Evolutionary conservation across 1,140 invertebrate genomes (phyloP), one percentile per base, ranked within the genome.

Genomic region (Dolichoris vasculosae): DNA sequence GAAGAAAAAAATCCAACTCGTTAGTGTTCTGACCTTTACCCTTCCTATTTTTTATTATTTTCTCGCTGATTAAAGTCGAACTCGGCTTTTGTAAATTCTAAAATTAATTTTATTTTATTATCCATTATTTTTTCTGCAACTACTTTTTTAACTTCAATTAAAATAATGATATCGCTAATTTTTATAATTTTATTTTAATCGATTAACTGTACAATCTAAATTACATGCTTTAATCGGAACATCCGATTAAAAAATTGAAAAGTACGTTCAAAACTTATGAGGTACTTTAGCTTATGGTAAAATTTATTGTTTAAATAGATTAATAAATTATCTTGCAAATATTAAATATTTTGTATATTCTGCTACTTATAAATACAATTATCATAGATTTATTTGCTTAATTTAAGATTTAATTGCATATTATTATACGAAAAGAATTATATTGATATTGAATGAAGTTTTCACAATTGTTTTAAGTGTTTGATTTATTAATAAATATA

Each of bases 11-110:
- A 75, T 38, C 63, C 23, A 4, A 40, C 17, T 20, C 11, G 26
- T 43, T 23, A 26, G 83, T 85, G n/a, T 67, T 55, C 77, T 81
- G 77, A 81, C 83, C 77, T 69, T 78, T 80, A 85, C 80, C 83
- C 83, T 85, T 85, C 38, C 26, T 30, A 79, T 51, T 77, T 76
- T 83, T 83, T 75, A 51, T 15, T n/a, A 51, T 38, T 40, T 46
- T 30, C 55, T 40, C 15, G 46, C n/a, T 64, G 15, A 63, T 78
- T 78, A 51, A 78, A 69, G 75, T 78, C 63, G 67, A 84, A 69
- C 76, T 84, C 26, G 46, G 43, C 63, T 78, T 55, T 71, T 78
- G 43, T 79, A 43, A 84, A 17, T 35, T n/a, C 3, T 23, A 11
- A 84, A 48, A n/a, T n/a, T n/a, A n/a, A n/a, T n/a, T 55, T 67